Conservation (phyloP, 2,888 invertebrate genomes). For the Sesia apiformis region DNA sequence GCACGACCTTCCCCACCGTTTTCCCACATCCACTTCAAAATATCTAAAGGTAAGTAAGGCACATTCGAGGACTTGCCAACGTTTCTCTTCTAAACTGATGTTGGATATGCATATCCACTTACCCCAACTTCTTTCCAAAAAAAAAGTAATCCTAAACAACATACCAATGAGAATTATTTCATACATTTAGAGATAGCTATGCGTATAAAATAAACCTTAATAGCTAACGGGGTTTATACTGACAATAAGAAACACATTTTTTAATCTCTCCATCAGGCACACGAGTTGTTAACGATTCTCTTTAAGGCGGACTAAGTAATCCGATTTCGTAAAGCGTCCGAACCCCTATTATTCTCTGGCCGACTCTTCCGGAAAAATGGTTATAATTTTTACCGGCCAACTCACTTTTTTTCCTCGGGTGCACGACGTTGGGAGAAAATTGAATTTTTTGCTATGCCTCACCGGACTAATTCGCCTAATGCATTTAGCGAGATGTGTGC, state of each 20-base stretch:
- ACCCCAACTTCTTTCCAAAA: too few species aligned
- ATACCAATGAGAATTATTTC: too few species aligned
- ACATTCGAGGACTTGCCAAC: too few species aligned
- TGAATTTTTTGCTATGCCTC: constrained; percentile 68
- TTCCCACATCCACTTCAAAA: too few species aligned
- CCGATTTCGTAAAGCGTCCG: constrained; percentile 49
- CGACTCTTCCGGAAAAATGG: constrained; percentile 49
- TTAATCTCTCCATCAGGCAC: constrained; percentile 5
- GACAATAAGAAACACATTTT: constrained; percentile 1
- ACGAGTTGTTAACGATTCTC: constrained; percentile 38
- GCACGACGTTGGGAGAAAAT: constrained; percentile 56
- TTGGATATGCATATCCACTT: too few species aligned
- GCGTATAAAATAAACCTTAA: too few species aligned
- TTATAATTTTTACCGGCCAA: constrained; percentile 59
- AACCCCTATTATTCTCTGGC: constrained; percentile 41
- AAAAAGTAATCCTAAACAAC: too few species aligned
- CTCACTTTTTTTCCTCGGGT: constrained; percentile 47
- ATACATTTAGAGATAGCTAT: too few species aligned
- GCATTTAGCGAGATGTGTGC: constrained; percentile 60
- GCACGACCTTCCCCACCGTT: too few species aligned
- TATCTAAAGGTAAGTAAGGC: too few species aligned
- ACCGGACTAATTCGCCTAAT: constrained; percentile 68
- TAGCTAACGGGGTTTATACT: background rate
- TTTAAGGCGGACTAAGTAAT: constrained; percentile 50
- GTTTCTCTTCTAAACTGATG: too few species aligned